Conservation (phyloP, 2,113 vertebrate species). For the Lycocorax pyrrhopterus region DNA sequence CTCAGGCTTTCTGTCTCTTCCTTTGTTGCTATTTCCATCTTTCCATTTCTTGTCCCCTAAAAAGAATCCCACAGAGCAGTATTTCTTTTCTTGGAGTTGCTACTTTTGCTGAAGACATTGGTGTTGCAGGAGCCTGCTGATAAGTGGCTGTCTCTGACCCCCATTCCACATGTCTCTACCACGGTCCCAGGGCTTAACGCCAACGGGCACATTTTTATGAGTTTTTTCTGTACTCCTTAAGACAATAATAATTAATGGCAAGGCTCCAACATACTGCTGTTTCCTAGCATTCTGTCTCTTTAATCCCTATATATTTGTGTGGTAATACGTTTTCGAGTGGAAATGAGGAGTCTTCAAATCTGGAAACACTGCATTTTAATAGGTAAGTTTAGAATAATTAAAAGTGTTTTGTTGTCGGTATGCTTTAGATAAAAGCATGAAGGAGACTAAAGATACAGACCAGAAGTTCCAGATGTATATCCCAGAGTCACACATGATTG, state of each 20-base stretch:
- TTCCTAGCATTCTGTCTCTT: background rate
- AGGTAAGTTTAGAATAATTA: background rate
- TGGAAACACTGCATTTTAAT: background rate
- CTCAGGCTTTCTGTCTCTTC: background rate
- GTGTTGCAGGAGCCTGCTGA: background rate
- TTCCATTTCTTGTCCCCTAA: background rate
- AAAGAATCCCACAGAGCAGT: background rate
- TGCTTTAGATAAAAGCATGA: background rate
- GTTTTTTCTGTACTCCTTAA: background rate
- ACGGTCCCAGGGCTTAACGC: background rate
- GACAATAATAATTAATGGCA: background rate
- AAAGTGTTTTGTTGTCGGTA: background rate
- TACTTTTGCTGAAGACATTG: background rate
- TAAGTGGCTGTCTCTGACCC: background rate
- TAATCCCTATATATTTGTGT: background rate
- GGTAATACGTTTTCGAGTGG: background rate
- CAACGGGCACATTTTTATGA: accelerated
- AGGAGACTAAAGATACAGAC: background rate
- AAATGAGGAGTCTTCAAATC: background rate
- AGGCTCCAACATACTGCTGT: background rate
- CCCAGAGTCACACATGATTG: background rate
- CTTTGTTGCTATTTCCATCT: background rate
- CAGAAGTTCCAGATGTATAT: background rate
- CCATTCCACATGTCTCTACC: background rate
- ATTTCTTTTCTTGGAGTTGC: background rate